Percentiles rank a stretch among this genome's conserved stretches.
phyloP scores from a whole-genome alignment of 30 jellyfish, hydroid and myxozoan species.

The Aurelia coerulea region DNA sequence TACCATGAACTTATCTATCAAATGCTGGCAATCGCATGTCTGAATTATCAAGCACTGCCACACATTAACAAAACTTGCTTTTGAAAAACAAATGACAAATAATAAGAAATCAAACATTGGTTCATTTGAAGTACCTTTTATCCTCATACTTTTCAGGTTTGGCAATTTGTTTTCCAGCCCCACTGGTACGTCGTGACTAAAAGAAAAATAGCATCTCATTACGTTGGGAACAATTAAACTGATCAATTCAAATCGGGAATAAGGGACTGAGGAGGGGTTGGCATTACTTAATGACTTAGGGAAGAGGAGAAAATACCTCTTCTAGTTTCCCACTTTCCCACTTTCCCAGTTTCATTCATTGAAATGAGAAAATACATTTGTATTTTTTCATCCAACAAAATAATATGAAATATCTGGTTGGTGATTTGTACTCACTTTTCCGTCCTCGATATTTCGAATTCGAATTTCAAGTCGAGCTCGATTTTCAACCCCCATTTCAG shows the following conservation, averaged over 20 bases:
- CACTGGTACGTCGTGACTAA: slow-evolving; percentile 83
- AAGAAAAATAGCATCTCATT: background rate
- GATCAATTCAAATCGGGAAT: background rate
- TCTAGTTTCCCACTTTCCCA: no score
- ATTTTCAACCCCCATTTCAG: slow-evolving; percentile 89
- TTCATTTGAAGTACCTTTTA: slow-evolving; percentile 52
- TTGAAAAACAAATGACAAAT: background rate
- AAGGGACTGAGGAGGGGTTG: background rate
- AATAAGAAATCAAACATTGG: background rate
- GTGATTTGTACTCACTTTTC: slow-evolving; percentile 67
- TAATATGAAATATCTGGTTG: background rate
- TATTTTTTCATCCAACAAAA: background rate
- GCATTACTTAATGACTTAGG: no score
- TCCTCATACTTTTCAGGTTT: slow-evolving; percentile 76
- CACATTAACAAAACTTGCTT: background rate
- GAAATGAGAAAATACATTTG: background rate
- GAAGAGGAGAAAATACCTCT: no score
- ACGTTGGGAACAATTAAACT: background rate
- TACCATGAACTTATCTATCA: no score
- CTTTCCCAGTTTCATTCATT: background rate
- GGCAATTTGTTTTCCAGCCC: slow-evolving; percentile 77
- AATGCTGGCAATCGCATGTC: no score
- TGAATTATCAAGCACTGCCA: no score
- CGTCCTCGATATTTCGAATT: slow-evolving; percentile 81
- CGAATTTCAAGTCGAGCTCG: slow-evolving; percentile 91